Conservation (phyloP, 2,888 invertebrate species). For the Epsilonema sp. region DNA sequence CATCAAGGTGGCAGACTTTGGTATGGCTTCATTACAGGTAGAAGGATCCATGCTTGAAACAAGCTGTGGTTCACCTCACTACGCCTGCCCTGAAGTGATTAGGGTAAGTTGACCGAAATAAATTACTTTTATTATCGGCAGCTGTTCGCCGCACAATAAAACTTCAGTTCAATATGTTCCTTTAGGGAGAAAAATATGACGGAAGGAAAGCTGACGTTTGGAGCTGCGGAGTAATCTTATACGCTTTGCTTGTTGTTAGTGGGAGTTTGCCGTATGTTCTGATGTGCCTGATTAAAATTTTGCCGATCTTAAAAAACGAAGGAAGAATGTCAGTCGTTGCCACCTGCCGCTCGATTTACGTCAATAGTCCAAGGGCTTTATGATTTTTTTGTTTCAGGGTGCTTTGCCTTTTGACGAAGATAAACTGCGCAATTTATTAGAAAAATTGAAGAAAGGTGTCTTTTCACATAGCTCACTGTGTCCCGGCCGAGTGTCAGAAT, state of each 20-base stretch:
- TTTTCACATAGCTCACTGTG: conserved; percentile 99
- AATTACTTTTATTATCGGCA: no score
- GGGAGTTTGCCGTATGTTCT: no score
- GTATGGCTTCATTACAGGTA: conserved; percentile 96
- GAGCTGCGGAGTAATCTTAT: conserved; percentile 97
- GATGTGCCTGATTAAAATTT: no score
- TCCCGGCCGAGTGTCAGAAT: conserved; percentile 95
- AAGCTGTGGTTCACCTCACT: conserved; percentile 95
- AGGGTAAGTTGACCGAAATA: conserved; percentile 50
- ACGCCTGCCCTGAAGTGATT: conserved; percentile 99
- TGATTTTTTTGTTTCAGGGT: no score
- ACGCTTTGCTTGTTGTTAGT: conserved; percentile 69
- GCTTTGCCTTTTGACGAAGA: conserved; percentile 98
- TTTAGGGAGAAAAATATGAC: conserved; percentile 98
- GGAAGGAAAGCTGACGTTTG: conserved; percentile 95
- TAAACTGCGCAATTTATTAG: conserved; percentile 84
- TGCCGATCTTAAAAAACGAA: no score
- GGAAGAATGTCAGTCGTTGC: no score
- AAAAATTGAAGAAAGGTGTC: conserved; percentile 94
- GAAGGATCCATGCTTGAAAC: conserved; percentile 95
- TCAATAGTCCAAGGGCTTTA: no score
- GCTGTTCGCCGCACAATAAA: no score
- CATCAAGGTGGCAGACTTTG: conserved; percentile 97
- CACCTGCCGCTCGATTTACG: no score
- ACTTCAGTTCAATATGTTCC: conserved; percentile 12